Evolutionary conservation across 2,113 vertebrate species (phyloP).

Genomic region (Dendropsophus ebraccatus): DNA sequence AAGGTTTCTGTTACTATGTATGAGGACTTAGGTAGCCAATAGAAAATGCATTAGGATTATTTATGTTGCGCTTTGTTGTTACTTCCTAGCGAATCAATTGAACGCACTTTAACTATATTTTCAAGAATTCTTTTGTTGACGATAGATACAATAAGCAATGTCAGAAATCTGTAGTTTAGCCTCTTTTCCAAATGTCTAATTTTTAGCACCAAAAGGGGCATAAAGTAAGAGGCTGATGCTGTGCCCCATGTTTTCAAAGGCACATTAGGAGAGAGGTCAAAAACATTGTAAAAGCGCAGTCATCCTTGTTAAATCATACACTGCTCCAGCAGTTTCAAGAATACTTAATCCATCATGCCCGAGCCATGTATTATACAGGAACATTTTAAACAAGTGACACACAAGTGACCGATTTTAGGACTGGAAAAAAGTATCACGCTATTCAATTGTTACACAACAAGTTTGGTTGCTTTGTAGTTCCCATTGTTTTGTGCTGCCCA

Average conservation of each 20-base stretch:
- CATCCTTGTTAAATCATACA: slow-evolving; percentile 19
- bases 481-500: slow-evolving; percentile 18
- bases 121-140: not conserved
- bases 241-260: slow-evolving; percentile 1
- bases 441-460: slow-evolving; percentile 39
- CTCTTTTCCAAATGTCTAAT: not conserved
- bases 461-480: not conserved
- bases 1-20: not conserved
- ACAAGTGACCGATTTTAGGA: slow-evolving; percentile 11
- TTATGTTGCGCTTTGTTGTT: not conserved
- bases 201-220: slow-evolving; percentile 24
- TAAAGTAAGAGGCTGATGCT: slow-evolving; percentile 37
- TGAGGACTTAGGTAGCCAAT: not conserved
- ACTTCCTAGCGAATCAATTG: not conserved
- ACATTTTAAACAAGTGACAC: slow-evolving; percentile 28
- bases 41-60: not conserved
- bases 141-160: not conserved
- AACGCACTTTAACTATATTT: not conserved
- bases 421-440: slow-evolving; percentile 30
- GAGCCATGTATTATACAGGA: slow-evolving; percentile 5
- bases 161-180: not conserved
- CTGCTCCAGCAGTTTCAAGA: slow-evolving; percentile 44
- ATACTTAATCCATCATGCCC: slow-evolving; percentile 40
- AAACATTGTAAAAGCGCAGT: slow-evolving; percentile 22
- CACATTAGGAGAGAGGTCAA: slow-evolving; percentile 18